Evolutionary conservation across 2,888 invertebrate genomes (phyloP).

Genomic region (Tinea semifulvella): DNA sequence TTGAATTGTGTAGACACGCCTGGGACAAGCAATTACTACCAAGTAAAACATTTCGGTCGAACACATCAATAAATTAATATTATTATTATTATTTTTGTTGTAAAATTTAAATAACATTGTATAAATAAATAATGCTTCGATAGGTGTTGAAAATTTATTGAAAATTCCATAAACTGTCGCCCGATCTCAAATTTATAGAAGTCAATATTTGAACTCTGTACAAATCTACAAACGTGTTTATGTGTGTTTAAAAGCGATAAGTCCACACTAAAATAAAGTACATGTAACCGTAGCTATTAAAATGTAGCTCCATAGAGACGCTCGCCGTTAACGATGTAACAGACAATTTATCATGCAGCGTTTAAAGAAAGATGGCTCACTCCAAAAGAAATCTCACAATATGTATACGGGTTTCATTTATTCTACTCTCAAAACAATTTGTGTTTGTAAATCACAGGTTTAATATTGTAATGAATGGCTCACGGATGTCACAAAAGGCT

Average conservation of each 20-base stretch:
- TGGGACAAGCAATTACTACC: too few relatives aligned
- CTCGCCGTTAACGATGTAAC: conserved; percentile 48
- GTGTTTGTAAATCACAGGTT: conserved; percentile 51
- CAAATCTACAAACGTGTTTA: background rate
- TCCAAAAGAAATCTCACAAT: conserved; percentile 53
- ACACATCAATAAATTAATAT: too few relatives aligned
- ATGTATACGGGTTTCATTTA: conserved; percentile 41
- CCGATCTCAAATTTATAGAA: conserved; percentile 3
- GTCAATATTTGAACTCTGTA: conserved; percentile 2
- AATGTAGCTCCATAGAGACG: conserved; percentile 18
- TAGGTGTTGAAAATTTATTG: too few relatives aligned
- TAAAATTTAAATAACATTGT: too few relatives aligned
- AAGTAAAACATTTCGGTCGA: too few relatives aligned
- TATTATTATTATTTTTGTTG: too few relatives aligned
- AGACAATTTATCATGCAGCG: conserved; percentile 52
- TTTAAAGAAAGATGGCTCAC: conserved; percentile 54
- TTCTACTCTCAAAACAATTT: conserved; percentile 50
- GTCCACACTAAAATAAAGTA: conserved; percentile 29
- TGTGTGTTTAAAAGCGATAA: conserved; percentile 38
- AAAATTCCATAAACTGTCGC: too few relatives aligned
- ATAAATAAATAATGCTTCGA: too few relatives aligned
- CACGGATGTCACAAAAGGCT: conserved; percentile 45
- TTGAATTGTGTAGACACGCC: background rate
- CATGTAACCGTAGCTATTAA: background rate
- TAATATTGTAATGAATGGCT: conserved; percentile 47